Base-by-base conservation (phyloP, 1,140 invertebrate genomes). In the Condylostylus longicornis region DNA sequence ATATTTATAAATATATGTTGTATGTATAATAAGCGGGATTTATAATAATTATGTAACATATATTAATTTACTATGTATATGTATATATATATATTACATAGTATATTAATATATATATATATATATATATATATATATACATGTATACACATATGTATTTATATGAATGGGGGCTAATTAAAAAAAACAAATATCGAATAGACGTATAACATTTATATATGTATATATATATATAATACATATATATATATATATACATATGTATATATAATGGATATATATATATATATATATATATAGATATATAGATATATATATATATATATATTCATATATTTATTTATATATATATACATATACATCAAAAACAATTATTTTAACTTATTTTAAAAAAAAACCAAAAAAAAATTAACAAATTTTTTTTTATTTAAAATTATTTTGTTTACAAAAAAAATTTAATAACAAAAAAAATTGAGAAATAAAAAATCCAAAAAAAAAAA, bases 1-100 rank as follows among this genome's bases (percentile, higher is more conserved):
- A 42, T 23, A 36, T 42, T 42, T 37, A 42, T 42, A 42, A 42
- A 42, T 38, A 18, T 33, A 18, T 38, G 6, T 12, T 6, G 15
- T 31, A 6, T 12, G 13, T 12, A 7, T 12, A 8, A 31, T 31
- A 12, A 31, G 8, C 15, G 7, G 7, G 15, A 6, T 31, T 31
- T 6, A 31, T 8, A 31, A 8, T 5, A 8, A 6, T 12, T 12
- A 31, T 14, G n/a, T 31, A 38, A 2, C 3, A 30, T 18, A 32
- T 31, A 27, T 12, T 30, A 7, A 34, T 21, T 18, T 14, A 21
- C 29, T 30, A 30, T 19, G 9, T 19, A 20, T 20, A 31, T 37
- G 31, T 31, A 38, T 22, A 31, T 19, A 12, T 22, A 38, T 22
- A 17, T 14, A 35, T 14, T 14, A 22, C 10, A 33, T 18, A 18